Conservation (phyloP, 2,888 invertebrate species). For the Leucophenga maculata region DNA sequence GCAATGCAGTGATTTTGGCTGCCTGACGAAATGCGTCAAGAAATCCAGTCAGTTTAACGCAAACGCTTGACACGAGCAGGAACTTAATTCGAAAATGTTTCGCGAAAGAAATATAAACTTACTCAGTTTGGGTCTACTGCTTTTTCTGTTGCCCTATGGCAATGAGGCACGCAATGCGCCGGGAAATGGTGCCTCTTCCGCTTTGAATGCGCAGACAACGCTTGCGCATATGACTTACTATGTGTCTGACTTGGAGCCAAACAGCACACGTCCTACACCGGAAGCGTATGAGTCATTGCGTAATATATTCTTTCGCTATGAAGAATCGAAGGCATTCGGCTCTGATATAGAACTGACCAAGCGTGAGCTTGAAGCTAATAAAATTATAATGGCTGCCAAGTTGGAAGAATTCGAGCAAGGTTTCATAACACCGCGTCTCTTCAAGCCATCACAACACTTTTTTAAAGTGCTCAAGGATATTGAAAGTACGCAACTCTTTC, state of each 20-base stretch:
- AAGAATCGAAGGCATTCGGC: conserved; percentile 74
- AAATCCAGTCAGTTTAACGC: too few relatives aligned
- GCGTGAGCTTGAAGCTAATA: conserved; percentile 75
- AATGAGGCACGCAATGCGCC: conserved; percentile 45
- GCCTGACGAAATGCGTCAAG: neutral
- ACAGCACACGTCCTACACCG: conserved; percentile 45
- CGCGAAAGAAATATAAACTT: conserved; percentile 41
- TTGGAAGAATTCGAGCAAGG: conserved; percentile 75
- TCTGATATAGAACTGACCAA: conserved; percentile 73
- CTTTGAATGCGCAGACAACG: conserved; percentile 9
- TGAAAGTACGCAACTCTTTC: conserved; percentile 77
- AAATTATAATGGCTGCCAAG: conserved; percentile 76
- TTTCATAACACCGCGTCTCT: conserved; percentile 74
- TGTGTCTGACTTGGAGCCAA: conserved; percentile 46
- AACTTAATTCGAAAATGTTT: conserved; percentile 18
- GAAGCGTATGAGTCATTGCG: conserved; percentile 69
- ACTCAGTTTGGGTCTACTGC: conserved; percentile 27
- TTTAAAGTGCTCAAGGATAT: conserved; percentile 77
- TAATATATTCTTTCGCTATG: conserved; percentile 73
- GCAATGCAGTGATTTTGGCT: neutral
- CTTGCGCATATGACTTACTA: conserved; percentile 42
- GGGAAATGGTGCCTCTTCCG: conserved; percentile 24
- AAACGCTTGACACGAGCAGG: too few relatives aligned
- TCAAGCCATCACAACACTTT: conserved; percentile 79
- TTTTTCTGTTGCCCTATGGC: neutral